phyloP scores from a whole-genome alignment of 2,888 invertebrate genomes.

The Hypomecis punctinalis region DNA sequence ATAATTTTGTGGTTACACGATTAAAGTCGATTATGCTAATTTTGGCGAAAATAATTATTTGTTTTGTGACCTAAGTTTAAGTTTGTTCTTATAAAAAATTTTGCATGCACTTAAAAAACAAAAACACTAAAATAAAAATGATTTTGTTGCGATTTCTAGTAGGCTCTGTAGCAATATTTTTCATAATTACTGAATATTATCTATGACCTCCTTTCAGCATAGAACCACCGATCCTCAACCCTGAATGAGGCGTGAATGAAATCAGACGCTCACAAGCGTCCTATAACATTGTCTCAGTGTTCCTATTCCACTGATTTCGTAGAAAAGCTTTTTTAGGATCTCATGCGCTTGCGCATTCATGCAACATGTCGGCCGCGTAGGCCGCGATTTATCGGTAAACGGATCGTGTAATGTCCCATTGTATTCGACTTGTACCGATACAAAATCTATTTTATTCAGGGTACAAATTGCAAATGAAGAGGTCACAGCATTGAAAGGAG shows the following conservation, averaged over 20 bases:
- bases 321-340: constrained; percentile 64
- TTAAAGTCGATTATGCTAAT: no score
- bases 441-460: constrained; percentile 60
- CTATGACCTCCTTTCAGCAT: no score
- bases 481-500: constrained; percentile 30
- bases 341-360: constrained; percentile 53
- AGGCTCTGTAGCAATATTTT: no score
- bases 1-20: no score
- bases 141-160: no score
- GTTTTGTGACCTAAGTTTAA: no score
- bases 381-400: constrained; percentile 61
- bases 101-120: no score
- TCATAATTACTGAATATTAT: no score
- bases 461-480: constrained; percentile 57
- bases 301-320: constrained; percentile 60
- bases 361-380: constrained; percentile 61
- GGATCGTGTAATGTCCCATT: constrained; percentile 64
- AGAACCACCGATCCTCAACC: no score
- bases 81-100: no score
- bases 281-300: constrained; percentile 57
- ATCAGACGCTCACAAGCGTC: constrained; percentile 52
- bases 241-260: constrained; percentile 50
- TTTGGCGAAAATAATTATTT: no score
- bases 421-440: constrained; percentile 60
- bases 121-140: no score